These are phyloP conservation scores for Diarsia rubi DNA, from an alignment of 2,888 invertebrate species.

Conservation along the genomic window DNA sequence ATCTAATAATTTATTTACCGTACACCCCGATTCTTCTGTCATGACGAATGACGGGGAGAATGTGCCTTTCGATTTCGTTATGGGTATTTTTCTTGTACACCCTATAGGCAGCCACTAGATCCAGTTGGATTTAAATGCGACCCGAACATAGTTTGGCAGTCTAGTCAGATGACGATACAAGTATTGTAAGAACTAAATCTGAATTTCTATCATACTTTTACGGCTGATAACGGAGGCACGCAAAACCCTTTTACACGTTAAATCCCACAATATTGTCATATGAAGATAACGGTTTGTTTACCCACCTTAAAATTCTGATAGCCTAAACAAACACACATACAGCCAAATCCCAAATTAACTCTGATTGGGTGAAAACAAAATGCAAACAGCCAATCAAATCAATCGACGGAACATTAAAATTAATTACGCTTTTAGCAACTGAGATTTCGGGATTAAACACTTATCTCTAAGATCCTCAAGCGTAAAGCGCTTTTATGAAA, in stretches of 20 bases:
- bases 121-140: neutral
- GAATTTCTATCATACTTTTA: neutral
- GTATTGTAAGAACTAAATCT: neutral
- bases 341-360: constrained; percentile 11
- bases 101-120: too few relatives aligned
- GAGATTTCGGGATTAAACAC: constrained; percentile 21
- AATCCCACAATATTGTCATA: constrained; percentile 1
- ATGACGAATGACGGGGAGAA: too few relatives aligned
- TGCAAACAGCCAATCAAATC: constrained; percentile 21
- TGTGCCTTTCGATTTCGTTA: too few relatives aligned
- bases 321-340: constrained; percentile 26
- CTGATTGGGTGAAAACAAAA: constrained; percentile 23
- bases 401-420: constrained; percentile 23
- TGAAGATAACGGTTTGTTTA: constrained; percentile 34
- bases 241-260: constrained; percentile 6
- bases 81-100: too few relatives aligned
- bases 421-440: constrained; percentile 24
- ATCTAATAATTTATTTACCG: too few relatives aligned
- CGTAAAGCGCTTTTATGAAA: constrained; percentile 43
- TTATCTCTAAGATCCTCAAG: constrained; percentile 33
- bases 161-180: neutral
- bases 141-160: neutral
- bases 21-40: too few relatives aligned
- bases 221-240: neutral
- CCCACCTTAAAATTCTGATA: constrained; percentile 34